phyloP scores from a whole-genome alignment of 2,797 vertebrate species.

The Bucorvus abyssinicus region DNA sequence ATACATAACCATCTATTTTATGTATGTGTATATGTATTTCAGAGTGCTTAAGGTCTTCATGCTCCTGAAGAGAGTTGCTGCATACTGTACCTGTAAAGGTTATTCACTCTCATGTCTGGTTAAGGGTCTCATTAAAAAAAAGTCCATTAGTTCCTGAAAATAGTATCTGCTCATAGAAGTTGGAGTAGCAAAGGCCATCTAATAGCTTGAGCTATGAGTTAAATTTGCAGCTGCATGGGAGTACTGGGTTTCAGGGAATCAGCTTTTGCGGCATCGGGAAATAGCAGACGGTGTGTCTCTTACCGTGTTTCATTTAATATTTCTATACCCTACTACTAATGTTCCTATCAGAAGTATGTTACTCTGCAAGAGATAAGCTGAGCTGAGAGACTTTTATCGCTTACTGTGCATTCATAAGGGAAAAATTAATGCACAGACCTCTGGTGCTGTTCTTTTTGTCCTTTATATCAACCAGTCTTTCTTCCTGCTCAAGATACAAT shows the following conservation, averaged over 20 bases:
- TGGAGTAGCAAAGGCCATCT: background rate
- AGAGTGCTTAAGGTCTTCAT: background rate
- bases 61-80: background rate
- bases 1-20: background rate
- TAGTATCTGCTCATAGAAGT: background rate
- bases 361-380: background rate
- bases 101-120: background rate
- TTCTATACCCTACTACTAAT: background rate
- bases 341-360: background rate
- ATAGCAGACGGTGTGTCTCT: rapidly evolving
- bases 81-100: background rate
- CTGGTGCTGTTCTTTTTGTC: background rate
- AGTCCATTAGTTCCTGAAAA: background rate
- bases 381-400: background rate
- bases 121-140: background rate
- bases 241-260: background rate
- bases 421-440: background rate
- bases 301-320: background rate
- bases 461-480: background rate
- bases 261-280: background rate
- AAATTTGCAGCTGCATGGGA: background rate
- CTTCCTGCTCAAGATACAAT: background rate
- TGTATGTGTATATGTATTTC: background rate
- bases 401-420: background rate
- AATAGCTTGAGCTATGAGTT: background rate